Evolutionary conservation across 2,888 invertebrate genomes (phyloP), one percentile per base, ranked within the genome.

Genomic region (Tyria jacobaeae): DNA sequence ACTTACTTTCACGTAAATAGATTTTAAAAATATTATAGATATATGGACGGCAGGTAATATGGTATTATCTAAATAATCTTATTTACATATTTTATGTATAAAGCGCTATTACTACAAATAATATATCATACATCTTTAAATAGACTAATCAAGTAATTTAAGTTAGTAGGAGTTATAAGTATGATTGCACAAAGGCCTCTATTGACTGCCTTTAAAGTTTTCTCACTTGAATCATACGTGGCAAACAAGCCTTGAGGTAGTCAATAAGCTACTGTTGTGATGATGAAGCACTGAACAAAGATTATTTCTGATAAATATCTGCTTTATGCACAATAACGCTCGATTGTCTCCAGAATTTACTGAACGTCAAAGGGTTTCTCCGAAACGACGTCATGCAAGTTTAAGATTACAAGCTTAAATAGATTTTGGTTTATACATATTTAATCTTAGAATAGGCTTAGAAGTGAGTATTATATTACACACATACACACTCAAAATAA

Each of bases 91-190:
- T n/a, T n/a, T n/a, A n/a, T n/a, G n/a, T n/a, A n/a, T n/a, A 77
- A 65, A 69, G 60, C 59, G 60, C 56, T 41, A 17, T 17, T n/a
- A 34, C 4, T 31, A 24, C 15, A 65, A 34, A 73, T 71, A 71
- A 70, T 73, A 71, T 75, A 73, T 77, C 64, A 73, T 66, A 56
- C 67, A 75, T 78, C 75, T 80, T 76, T 73, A 82, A 89, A 89
- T 87, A 86, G 82, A 81, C 77, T 84, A 89, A 89, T 89, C 81
- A 86, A 89, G 86, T 84, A 91, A 90, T 89, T 90, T 85, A 83
- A 76, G 79, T 79, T 84, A 76, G 85, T 85, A 83, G 83, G 82
- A 80, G 82, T 83, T 83, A 83, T 82, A 77, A 73, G 76, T 86
- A 85, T 75, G 75, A 77, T 73, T 80, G 79, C 79, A 78, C 79